Percentiles rank a stretch among this genome's conserved stretches.
Evolutionary conservation across 2,113 vertebrate species (phyloP).

Genomic region (Vicugna pacos): DNA sequence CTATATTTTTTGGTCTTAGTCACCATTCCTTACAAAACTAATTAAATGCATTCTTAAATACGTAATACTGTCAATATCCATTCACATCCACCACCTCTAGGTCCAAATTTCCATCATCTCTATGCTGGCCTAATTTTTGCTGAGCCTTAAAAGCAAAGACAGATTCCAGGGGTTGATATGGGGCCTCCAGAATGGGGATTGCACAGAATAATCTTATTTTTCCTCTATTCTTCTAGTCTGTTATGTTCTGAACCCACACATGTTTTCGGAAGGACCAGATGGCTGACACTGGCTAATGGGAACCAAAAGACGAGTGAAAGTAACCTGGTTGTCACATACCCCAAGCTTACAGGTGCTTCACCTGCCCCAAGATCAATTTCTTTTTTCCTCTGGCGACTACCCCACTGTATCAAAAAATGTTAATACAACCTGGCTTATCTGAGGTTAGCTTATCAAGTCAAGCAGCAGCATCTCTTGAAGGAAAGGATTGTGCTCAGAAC

Average conservation of each 20-base stretch:
- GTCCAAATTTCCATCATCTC: neutral
- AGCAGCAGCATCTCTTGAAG: constrained; percentile 47
- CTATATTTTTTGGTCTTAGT: constrained; percentile 66
- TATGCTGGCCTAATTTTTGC: constrained; percentile 69
- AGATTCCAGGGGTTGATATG: constrained; percentile 75
- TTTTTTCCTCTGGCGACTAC: constrained; percentile 68
- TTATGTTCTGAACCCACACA: constrained; percentile 85
- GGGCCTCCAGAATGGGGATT: constrained; percentile 78
- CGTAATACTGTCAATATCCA: constrained; percentile 32
- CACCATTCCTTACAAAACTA: constrained; percentile 69
- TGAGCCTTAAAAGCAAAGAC: constrained; percentile 62
- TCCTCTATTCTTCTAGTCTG: constrained; percentile 84
- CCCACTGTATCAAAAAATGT: constrained; percentile 51
- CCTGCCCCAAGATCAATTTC: constrained; percentile 59
- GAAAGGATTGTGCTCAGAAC: neutral
- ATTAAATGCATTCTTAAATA: constrained; percentile 60
- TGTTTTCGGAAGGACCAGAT: constrained; percentile 85
- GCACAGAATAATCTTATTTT: constrained; percentile 84
- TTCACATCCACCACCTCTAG: constrained; percentile 47
- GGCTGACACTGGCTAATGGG: constrained; percentile 83
- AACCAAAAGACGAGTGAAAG: constrained; percentile 83
- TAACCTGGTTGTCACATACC: constrained; percentile 76
- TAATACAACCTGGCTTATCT: constrained; percentile 44
- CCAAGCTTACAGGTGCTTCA: constrained; percentile 75
- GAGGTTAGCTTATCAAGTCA: constrained; percentile 56